Base-by-base conservation (phyloP, 2,113 vertebrate species). In the Passer montanus region DNA sequence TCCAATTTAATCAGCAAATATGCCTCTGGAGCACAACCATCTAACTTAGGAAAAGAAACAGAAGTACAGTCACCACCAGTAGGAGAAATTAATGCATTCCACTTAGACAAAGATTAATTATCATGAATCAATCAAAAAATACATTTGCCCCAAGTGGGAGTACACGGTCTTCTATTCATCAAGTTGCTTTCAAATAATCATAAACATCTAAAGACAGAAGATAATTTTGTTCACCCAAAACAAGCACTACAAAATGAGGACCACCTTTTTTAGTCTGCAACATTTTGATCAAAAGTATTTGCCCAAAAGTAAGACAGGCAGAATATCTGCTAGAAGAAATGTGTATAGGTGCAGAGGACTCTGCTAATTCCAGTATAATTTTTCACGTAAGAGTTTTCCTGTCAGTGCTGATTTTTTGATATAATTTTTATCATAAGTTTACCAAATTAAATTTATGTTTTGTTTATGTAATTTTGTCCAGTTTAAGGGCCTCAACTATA, bases 31-130 rank as follows among this genome's bases (percentile, higher is more conserved):
- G 68, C 67, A 93, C 93, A 89, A 95, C 93, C 91, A 76, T 73
- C 66, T 89, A 59, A 89, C 89, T 83, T 47, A 44, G 44, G 84
- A 93, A 83, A 97, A 92, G 93, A 96, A 93, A 67, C 93, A 94
- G 83, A 82, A 93, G 68, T 88, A 59, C 33, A 82, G 55, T 27
- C 77, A 60, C 41, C 77, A 86, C 9, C 85, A 90, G 76, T 58
- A 95, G 90, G 73, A 96, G 92, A 96, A 96, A 92, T 78, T 50
- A 94, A 83, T 91, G 81, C 89, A 95, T 96, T 96, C 84, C 75
- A 56, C 37, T 88, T 35, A 62, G 90, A 97, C 94, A 96, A 92
- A 87, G 89, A 92, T 94, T 89, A 94, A 96, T 95, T 95, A 75
- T 92, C 81, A 82, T 68, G 67, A 94, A 96, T 96, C 41, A 58